These are phyloP conservation scores for Clitarchus hookeri DNA, from an alignment of 2,888 invertebrate species.

Conservation along the genomic window DNA sequence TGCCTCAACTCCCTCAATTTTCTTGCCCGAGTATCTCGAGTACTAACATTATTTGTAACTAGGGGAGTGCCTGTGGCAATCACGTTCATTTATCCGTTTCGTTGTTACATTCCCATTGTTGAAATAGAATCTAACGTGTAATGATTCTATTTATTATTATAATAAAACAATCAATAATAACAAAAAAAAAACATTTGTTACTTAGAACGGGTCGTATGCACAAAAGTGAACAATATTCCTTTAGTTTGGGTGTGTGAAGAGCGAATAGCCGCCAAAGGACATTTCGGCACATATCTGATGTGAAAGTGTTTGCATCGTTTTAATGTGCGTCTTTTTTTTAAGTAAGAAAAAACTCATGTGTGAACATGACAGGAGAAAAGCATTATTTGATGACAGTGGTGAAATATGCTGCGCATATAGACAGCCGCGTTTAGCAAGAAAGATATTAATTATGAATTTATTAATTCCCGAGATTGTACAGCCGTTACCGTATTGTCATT, in stretches of 20 bases:
- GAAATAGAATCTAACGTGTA: slow-evolving; percentile 30
- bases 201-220: slow-evolving; percentile 31
- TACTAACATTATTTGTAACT: neutral
- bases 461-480: slow-evolving; percentile 33
- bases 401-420: slow-evolving; percentile 23
- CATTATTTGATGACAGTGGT: slow-evolving; percentile 21
- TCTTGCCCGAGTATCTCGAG: neutral
- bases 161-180: slow-evolving; percentile 34
- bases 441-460: slow-evolving; percentile 28
- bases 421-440: neutral
- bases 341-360: neutral
- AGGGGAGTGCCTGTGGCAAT: slow-evolving; percentile 3
- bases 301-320: slow-evolving; percentile 35
- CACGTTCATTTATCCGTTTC: slow-evolving; percentile 5
- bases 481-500: slow-evolving; percentile 35
- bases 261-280: neutral
- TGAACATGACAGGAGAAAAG: slow-evolving; percentile 1
- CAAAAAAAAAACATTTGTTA: slow-evolving; percentile 28
- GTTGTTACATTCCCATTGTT: slow-evolving; percentile 30
- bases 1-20: neutral
- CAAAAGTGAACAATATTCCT: slow-evolving; percentile 32
- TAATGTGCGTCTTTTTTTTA: slow-evolving; percentile 34
- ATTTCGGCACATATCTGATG: slow-evolving; percentile 36
- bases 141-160: slow-evolving; percentile 31
- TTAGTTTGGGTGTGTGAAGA: slow-evolving; percentile 30